Base-by-base conservation (phyloP, 2,797 vertebrate genomes). In the Knipowitschia caucasica region DNA sequence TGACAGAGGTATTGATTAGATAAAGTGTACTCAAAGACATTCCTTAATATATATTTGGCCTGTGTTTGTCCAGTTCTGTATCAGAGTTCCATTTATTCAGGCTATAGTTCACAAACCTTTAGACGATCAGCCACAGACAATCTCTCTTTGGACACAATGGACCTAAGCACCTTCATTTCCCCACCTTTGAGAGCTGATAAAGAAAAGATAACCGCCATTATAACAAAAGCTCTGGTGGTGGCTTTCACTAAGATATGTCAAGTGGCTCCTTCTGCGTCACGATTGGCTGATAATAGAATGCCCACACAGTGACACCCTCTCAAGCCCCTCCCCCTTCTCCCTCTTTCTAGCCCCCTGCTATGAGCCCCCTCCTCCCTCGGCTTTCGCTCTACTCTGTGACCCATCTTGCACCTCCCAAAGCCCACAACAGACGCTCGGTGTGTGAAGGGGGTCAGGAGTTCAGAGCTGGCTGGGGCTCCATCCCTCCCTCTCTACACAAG, bases 401-500 rank as follows among this genome's bases (percentile, higher is more conserved):
- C 90, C 87, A 87, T 89, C 89, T 88, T 87, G 89, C 89, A 89
- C 90, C 87, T 91, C 89, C 73, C 64, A 53, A 77, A 88, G 81
- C 84, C 88, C 85, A 89, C 84, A 91, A 88, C 88, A 89, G 89
- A 88, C 83, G 78, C 82, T 84, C 64, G 85, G 88, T 91, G 90
- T 91, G 90, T 89, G 89, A 90, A 91, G 85, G 84, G 84, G 91
- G 89, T 91, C 90, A 91, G 86, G 86, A 91, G 91, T 91, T 91
- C 91, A 91, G 80, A 76, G 69, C 61, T 59, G 78, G 80, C 75
- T 77, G 80, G 82, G 82, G 79, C 85, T 88, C 84, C 71, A 74
- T 77, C 67, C 82, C 71, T 83, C 81, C 78, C 81, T 77, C 78
- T 72, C 74, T 78, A 76, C 85, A 78, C 84, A 82, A 80, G 80